phyloP scores from a whole-genome alignment of 2,113 vertebrate genomes.

The Sorex fumeus region DNA sequence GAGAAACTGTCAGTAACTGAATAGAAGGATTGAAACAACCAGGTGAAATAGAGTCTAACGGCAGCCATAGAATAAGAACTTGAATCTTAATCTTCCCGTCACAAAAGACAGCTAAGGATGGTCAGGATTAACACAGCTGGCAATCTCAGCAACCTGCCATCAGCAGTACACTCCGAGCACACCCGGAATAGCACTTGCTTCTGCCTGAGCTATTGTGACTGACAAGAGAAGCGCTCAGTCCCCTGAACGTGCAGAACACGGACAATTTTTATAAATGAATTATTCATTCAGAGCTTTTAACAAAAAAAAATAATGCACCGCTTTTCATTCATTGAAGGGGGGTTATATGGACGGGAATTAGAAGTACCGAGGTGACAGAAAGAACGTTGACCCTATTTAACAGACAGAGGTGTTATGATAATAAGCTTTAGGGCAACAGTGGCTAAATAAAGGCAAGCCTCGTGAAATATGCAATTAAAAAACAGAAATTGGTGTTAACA shows the following conservation, averaged over 20 bases:
- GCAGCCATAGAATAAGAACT: constrained; percentile 69
- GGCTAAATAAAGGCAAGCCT: constrained; percentile 82
- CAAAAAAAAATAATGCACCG: constrained; percentile 80
- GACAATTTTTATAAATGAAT: constrained; percentile 86
- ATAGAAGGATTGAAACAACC: constrained; percentile 72
- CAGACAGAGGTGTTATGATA: constrained; percentile 72
- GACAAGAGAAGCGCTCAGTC: constrained; percentile 85
- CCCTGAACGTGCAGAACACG: constrained; percentile 85
- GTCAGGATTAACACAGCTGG: constrained; percentile 83
- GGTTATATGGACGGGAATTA: constrained; percentile 46
- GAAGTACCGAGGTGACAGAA: constrained; percentile 66
- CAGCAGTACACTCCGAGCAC: constrained; percentile 68
- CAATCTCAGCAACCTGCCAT: constrained; percentile 82
- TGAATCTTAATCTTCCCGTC: constrained; percentile 85
- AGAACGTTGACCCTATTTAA: constrained; percentile 81
- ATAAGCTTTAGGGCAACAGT: constrained; percentile 77
- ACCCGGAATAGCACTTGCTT: constrained; percentile 74
- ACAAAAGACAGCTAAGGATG: constrained; percentile 82
- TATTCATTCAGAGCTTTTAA: constrained; percentile 87
- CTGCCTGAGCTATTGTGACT: constrained; percentile 82
- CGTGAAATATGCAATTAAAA: constrained; percentile 67
- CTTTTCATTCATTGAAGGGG: constrained; percentile 82
- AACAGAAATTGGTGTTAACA: constrained; percentile 61
- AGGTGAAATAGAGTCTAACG: constrained; percentile 57
- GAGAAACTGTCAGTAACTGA: constrained; percentile 59